phyloP scores from a whole-genome alignment of 2,797 vertebrate species.

The Lutjanus campechanus region DNA sequence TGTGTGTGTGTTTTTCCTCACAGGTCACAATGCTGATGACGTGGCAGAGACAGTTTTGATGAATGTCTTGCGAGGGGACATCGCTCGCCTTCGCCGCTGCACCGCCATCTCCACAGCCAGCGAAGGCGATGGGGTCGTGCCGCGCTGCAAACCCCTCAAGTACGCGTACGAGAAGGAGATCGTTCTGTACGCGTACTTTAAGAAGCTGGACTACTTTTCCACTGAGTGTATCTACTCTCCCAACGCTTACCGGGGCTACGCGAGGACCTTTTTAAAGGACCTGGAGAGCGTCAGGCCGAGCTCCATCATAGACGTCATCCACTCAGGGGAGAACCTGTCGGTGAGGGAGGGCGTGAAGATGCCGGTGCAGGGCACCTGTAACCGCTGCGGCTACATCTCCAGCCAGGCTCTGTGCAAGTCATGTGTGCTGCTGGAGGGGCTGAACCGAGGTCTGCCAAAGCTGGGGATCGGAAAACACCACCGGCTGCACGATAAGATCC shows the following conservation, averaged over 20 bases:
- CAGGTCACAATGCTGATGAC: slow-evolving; percentile 93
- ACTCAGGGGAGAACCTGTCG: slow-evolving; percentile 91
- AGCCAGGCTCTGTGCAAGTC: slow-evolving; percentile 92
- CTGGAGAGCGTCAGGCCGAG: slow-evolving; percentile 88
- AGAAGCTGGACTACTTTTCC: slow-evolving; percentile 93
- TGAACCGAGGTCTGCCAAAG: slow-evolving; percentile 90
- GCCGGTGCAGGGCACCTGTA: slow-evolving; percentile 88
- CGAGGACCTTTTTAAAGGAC: slow-evolving; percentile 90
- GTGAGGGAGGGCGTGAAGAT: slow-evolving; percentile 87
- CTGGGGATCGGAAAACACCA: slow-evolving; percentile 92
- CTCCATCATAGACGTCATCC: slow-evolving; percentile 91
- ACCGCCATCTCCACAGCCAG: slow-evolving; percentile 87
- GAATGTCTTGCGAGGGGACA: slow-evolving; percentile 93
- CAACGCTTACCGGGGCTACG: slow-evolving; percentile 93
- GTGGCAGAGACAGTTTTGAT: slow-evolving; percentile 92
- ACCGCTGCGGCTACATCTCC: slow-evolving; percentile 91
- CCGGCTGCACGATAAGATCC: slow-evolving; percentile 85
- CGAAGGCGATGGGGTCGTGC: slow-evolving; percentile 87
- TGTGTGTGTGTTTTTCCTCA: neutral
- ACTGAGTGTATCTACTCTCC: slow-evolving; percentile 94
- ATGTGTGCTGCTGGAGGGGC: slow-evolving; percentile 91
- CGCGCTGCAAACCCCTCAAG: slow-evolving; percentile 92
- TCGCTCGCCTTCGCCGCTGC: slow-evolving; percentile 89
- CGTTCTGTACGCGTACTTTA: slow-evolving; percentile 94
- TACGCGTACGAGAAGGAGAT: slow-evolving; percentile 96